These are phyloP conservation scores for Sapayoa aenigma DNA, from an alignment of 2,113 vertebrate genomes.

Conservation along the genomic window DNA sequence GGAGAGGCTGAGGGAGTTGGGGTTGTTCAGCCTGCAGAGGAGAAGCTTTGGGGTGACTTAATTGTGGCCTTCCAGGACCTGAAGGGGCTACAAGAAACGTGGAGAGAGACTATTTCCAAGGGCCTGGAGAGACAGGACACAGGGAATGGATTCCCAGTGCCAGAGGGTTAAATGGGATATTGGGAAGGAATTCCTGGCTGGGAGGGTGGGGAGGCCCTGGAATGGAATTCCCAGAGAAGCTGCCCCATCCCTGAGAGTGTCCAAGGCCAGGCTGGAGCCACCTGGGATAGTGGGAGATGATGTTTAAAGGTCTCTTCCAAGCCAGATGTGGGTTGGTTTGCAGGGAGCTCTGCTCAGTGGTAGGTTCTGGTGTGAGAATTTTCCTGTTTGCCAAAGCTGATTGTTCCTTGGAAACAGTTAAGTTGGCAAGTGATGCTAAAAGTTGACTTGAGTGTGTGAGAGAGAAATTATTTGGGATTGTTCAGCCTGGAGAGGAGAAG, in stretches of 20 bases:
- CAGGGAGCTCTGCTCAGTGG: too few relatives aligned
- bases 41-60: not conserved
- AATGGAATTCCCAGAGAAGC: not conserved
- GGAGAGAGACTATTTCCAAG: not conserved
- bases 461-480: too few relatives aligned
- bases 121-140: not conserved
- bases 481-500: too few relatives aligned
- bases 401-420: too few relatives aligned
- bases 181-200: not conserved
- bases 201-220: not conserved
- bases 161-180: not conserved
- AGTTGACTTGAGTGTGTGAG: too few relatives aligned
- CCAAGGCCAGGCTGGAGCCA: not conserved
- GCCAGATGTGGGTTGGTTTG: too few relatives aligned
- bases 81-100: not conserved
- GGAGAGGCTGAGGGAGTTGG: not conserved
- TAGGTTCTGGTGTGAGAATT: too few relatives aligned
- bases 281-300: not conserved
- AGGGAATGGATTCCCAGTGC: not conserved
- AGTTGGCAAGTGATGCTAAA: too few relatives aligned
- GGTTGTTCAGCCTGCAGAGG: not conserved
- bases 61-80: not conserved
- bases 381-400: too few relatives aligned
- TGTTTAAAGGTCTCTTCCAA: too few relatives aligned
- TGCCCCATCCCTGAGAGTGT: not conserved